A percentile compares a stretch with the other conserved stretches of the same genome.
These are phyloP conservation scores for Cariama cristata DNA, from an alignment of 2,113 vertebrate genomes.

Conservation along the genomic window DNA sequence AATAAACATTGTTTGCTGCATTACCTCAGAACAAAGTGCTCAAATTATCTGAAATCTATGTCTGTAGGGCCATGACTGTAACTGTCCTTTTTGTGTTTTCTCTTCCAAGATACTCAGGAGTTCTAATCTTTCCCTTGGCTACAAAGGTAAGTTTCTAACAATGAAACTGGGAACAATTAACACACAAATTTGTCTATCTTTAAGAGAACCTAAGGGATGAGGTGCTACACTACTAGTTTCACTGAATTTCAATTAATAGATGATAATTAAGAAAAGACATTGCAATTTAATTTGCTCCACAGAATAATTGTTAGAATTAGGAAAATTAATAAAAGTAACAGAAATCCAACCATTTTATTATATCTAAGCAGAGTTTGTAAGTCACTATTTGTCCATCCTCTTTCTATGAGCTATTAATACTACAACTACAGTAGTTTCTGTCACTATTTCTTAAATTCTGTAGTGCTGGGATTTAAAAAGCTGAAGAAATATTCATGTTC, in stretches of 20 bases:
- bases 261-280: background rate
- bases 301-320: background rate
- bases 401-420: background rate
- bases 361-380: background rate
- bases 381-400: background rate
- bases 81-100: background rate
- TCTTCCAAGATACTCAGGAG: background rate
- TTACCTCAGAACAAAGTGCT: background rate
- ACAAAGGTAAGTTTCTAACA: background rate
- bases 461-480: background rate
- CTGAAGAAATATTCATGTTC: background rate
- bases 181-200: background rate
- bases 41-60: background rate
- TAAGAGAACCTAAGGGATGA: background rate
- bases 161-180: background rate
- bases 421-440: background rate
- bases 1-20: background rate
- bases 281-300: background rate
- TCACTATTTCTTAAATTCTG: background rate
- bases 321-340: background rate
- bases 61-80: background rate
- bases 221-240: background rate
- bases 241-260: background rate
- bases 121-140: background rate
- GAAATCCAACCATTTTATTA: background rate